Conservation (phyloP, 2,888 invertebrate species). For the Lepidonotus clava region DNA sequence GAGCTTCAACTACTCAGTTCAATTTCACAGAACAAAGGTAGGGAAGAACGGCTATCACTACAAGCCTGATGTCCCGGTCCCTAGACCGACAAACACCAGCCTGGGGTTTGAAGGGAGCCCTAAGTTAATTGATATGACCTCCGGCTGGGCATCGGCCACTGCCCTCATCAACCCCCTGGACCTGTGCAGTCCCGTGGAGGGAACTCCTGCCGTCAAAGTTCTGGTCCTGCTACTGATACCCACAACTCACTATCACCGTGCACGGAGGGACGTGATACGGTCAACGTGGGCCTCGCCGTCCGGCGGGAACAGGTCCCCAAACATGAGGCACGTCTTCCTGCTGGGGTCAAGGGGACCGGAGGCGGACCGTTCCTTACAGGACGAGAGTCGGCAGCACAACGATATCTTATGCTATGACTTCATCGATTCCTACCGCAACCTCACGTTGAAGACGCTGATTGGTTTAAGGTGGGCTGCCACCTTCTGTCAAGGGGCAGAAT, state of each 20-base stretch:
- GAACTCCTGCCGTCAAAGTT: not conserved
- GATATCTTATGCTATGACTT: constrained; percentile 11
- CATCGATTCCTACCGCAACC: constrained; percentile 5
- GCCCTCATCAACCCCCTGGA: not conserved
- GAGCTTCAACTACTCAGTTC: no score
- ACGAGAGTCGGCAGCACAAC: not conserved
- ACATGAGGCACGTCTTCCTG: not conserved
- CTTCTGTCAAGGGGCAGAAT: not conserved
- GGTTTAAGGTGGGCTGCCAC: constrained; percentile 16
- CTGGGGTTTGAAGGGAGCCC: no score
- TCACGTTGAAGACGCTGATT: not conserved
- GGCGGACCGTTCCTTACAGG: not conserved
- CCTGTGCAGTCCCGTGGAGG: not conserved
- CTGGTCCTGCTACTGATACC: not conserved
- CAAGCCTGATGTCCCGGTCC: no score
- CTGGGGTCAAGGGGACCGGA: not conserved
- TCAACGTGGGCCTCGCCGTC: not conserved
- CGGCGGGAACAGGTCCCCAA: not conserved
- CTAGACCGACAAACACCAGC: no score
- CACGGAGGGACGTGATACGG: not conserved
- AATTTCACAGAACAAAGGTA: no score
- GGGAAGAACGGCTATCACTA: no score
- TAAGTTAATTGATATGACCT: no score
- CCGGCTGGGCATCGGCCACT: not conserved
- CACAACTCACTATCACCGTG: not conserved